Percentiles rank a stretch among this genome's conserved stretches.
These are phyloP conservation scores for Coleophora flavipennella DNA, from an alignment of 2,888 invertebrate species.

Conservation along the genomic window DNA sequence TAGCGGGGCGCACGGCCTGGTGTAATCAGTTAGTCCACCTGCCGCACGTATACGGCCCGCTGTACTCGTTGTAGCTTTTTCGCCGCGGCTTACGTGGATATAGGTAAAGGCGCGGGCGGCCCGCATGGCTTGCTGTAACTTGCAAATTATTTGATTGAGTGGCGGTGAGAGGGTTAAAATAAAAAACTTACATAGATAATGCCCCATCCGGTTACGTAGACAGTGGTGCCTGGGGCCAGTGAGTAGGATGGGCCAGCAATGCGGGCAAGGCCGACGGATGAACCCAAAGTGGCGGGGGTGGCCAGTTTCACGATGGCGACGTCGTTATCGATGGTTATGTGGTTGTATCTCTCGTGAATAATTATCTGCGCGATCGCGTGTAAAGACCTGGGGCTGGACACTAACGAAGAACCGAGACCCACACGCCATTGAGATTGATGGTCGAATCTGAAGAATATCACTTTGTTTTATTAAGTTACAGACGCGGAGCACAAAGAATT, in stretches of 20 bases:
- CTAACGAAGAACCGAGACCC: slow-evolving; percentile 24
- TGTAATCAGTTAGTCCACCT: too few relatives aligned
- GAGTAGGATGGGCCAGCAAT: slow-evolving; percentile 24
- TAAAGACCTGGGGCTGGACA: slow-evolving; percentile 22
- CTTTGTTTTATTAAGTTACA: too few relatives aligned
- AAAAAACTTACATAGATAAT: slow-evolving; percentile 26
- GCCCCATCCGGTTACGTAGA: slow-evolving; percentile 37
- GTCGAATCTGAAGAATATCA: slow-evolving; percentile 27
- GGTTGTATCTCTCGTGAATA: slow-evolving; percentile 24
- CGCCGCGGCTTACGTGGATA: too few relatives aligned
- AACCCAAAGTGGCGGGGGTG: slow-evolving; percentile 15
- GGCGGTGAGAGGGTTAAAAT: too few relatives aligned
- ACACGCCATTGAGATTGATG: slow-evolving; percentile 27
- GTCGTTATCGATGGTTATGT: slow-evolving; percentile 23
- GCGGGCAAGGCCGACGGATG: slow-evolving; percentile 19
- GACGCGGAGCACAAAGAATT: too few relatives aligned
- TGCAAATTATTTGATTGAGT: too few relatives aligned
- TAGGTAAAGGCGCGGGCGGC: too few relatives aligned
- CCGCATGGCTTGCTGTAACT: too few relatives aligned
- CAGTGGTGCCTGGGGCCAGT: slow-evolving; percentile 17
- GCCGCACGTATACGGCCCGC: too few relatives aligned
- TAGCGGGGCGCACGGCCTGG: too few relatives aligned
- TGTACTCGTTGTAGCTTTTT: too few relatives aligned
- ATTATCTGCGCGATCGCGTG: slow-evolving; percentile 18
- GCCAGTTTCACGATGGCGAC: slow-evolving; percentile 29